A percentile compares a stretch with the other conserved stretches of the same genome.
phyloP scores from a whole-genome alignment of 2,797 vertebrate species.

The Chanos chanos region DNA sequence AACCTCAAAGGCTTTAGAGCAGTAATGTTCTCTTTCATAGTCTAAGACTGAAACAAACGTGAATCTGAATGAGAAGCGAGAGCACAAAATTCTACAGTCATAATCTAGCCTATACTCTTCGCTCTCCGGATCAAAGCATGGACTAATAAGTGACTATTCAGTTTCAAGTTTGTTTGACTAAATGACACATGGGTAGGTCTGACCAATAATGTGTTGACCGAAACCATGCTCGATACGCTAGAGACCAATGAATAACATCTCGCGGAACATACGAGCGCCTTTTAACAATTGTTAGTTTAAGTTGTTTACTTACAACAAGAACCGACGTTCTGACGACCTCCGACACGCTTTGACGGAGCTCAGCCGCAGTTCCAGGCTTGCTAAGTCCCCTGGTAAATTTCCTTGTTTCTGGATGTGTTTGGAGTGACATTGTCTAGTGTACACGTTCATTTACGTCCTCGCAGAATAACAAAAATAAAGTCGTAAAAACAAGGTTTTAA shows the following conservation, averaged over 20 bases:
- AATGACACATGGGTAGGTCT: background rate
- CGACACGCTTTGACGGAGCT: conserved; percentile 92
- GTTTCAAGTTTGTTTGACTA: background rate
- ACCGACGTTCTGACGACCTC: conserved; percentile 92
- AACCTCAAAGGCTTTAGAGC: no score
- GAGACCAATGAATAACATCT: background rate
- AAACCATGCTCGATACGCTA: background rate
- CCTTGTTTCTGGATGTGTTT: conserved; percentile 79
- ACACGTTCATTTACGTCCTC: background rate
- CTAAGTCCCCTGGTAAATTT: conserved; percentile 89
- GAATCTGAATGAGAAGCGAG: no score
- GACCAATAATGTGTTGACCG: background rate
- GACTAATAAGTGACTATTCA: no score
- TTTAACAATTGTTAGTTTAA: no score
- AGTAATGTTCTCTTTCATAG: no score
- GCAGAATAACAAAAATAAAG: no score
- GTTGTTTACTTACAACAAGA: conserved; percentile 82
- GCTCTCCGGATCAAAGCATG: no score
- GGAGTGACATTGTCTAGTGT: conserved; percentile 56
- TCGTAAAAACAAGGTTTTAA: no score
- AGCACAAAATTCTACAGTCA: no score
- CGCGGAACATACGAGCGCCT: background rate
- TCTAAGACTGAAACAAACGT: no score
- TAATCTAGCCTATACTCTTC: no score
- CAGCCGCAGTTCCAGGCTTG: conserved; percentile 91